Percentiles rank a stretch among this genome's conserved stretches.
Evolutionary conservation across 2,888 invertebrate species (phyloP).

Genomic region (Sphaerophoria rueppellii): DNA sequence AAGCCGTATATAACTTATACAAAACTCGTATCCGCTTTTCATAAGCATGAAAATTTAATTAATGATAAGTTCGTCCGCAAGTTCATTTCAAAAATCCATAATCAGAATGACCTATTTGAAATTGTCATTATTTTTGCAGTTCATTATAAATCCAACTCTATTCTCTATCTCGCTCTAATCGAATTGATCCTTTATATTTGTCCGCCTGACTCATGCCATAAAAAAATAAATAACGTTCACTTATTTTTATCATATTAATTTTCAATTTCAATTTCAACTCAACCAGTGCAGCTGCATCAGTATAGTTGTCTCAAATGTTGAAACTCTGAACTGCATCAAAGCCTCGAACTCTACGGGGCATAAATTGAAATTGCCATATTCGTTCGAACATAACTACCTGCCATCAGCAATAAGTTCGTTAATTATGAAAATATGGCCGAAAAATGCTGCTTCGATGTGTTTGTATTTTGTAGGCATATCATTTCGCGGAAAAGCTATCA

Average conservation of each 20-base stretch:
- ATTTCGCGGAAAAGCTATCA: not conserved
- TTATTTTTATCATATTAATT: conserved; percentile 35
- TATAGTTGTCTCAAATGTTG: too few species aligned
- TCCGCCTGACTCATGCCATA: conserved; percentile 1
- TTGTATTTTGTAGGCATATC: too few species aligned
- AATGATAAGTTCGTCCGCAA: not conserved
- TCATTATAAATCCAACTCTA: not conserved
- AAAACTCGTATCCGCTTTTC: not conserved
- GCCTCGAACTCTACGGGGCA: not conserved
- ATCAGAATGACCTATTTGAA: conserved; percentile 33
- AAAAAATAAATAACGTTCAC: conserved; percentile 11
- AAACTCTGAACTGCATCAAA: too few species aligned
- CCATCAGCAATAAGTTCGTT: conserved; percentile 56
- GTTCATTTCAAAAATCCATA: not conserved
- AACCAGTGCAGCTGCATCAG: conserved; percentile 16
- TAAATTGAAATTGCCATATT: conserved; percentile 18
- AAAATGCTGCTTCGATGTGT: not conserved
- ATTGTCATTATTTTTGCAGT: conserved; percentile 9
- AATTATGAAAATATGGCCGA: conserved; percentile 52
- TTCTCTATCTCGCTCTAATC: conserved; percentile 9
- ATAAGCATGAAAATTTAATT: conserved; percentile 22
- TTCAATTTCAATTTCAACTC: conserved; percentile 52
- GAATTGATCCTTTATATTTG: conserved; percentile 26
- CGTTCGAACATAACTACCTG: conserved; percentile 7
- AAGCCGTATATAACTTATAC: not conserved